Base-by-base conservation (phyloP, 2,113 vertebrate genomes). In the Chunga burmeisteri region DNA sequence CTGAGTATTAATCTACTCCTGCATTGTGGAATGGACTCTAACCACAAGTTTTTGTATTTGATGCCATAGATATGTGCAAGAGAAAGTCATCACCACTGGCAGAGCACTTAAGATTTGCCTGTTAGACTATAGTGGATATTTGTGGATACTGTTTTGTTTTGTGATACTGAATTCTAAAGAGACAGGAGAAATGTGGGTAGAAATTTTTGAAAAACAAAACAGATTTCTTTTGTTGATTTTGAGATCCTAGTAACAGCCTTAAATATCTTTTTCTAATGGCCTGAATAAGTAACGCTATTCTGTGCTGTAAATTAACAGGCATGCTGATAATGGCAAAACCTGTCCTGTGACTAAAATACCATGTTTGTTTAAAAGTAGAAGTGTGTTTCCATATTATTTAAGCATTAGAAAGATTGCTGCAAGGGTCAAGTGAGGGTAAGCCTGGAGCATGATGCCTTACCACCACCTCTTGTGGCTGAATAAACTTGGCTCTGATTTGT, bases 401-500 rank as follows among this genome's bases (percentile, higher is more conserved):
- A 79, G 56, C 15, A 27, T 73, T 44, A 79, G 25, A 56, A 89
- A 38, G 44, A 79, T 71, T 83, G 7, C 66, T 89, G 46, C 20
- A 73, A 58, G 44, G 84, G 74, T 94, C 63, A 88, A 13, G 10
- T 52, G 67, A 94, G 84, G 91, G 27, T 50, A 80, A 27, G 62
- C 66, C 80, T 91, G 38, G 38, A 87, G 58, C 61, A 23, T 74
- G 47, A 25, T 90, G 46, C 47, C n/a, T 94, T 38, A 44, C 49
- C n/a, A 68, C 34, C 36, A 32, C 50, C 70, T 93, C 84, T 82
- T 63, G 80, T 81, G 56, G 21, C 72, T 94, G 77, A 86, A 56
- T 81, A 44, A 70, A 82, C 94, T 87, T 93, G 81, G 74, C 78
- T 93, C 53, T 16, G 42, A 85, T 94, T 94, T 87, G 46, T 85